A percentile compares a stretch with the other conserved stretches of the same genome.
Conservation (phyloP, 2,797 vertebrate genomes). For the Cetoscarus ocellatus region DNA sequence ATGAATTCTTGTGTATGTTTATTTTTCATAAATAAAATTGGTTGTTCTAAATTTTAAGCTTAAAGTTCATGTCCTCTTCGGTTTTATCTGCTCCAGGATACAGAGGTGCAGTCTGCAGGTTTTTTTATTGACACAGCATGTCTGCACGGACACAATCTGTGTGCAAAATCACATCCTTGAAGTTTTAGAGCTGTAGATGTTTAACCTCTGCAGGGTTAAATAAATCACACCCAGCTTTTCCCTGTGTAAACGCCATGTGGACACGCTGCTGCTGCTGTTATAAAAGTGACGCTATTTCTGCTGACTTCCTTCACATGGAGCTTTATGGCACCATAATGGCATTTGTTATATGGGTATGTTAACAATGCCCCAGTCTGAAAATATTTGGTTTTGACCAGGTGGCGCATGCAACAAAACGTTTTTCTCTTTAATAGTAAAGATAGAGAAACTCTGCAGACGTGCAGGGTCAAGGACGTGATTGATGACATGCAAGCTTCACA, state of each 20-base stretch:
- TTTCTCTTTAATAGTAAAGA: slow-evolving; percentile 38
- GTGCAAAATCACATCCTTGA: slow-evolving; percentile 76
- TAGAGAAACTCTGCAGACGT: slow-evolving; percentile 47
- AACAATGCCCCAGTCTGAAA: slow-evolving; percentile 62
- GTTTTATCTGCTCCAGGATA: slow-evolving; percentile 5
- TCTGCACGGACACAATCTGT: slow-evolving; percentile 58
- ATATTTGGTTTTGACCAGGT: slow-evolving; percentile 81
- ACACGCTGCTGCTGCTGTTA: slow-evolving; percentile 40
- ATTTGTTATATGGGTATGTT: slow-evolving; percentile 74
- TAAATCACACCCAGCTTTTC: slow-evolving; percentile 77
- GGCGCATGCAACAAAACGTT: slow-evolving; percentile 65
- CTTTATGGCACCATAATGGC: slow-evolving; percentile 73
- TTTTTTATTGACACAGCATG: not conserved
- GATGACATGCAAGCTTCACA: slow-evolving; percentile 49
- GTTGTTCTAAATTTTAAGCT: not conserved
- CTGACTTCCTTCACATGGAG: slow-evolving; percentile 74
- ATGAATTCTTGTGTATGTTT: not conserved
- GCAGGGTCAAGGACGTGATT: slow-evolving; percentile 68
- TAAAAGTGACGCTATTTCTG: slow-evolving; percentile 73
- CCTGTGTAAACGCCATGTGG: slow-evolving; percentile 61
- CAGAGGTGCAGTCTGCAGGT: not conserved
- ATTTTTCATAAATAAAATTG: slow-evolving; percentile 34
- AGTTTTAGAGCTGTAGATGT: slow-evolving; percentile 51
- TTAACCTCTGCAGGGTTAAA: slow-evolving; percentile 60
- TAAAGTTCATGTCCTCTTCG: not conserved